Percentiles rank a stretch among this genome's conserved stretches.
Conservation (phyloP, 2,888 invertebrate species). For the Hololepta plana region DNA sequence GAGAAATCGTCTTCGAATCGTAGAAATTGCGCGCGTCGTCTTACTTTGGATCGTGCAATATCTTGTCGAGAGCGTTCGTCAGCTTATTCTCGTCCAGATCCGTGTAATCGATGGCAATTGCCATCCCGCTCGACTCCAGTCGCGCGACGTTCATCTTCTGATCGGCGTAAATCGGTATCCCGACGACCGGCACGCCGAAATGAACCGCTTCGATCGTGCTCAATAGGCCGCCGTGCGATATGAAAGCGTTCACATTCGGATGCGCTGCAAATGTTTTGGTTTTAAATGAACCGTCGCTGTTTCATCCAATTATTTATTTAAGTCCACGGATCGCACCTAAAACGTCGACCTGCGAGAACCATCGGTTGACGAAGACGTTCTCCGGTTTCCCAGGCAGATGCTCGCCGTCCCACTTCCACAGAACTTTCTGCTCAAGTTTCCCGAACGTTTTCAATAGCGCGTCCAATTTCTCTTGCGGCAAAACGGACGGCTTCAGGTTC, state of each 20-base stretch:
- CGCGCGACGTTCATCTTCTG: slow-evolving; percentile 30
- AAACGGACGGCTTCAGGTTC: slow-evolving; percentile 32
- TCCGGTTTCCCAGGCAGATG: slow-evolving; percentile 31
- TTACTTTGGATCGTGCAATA: slow-evolving; percentile 18
- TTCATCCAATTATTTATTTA: too few species aligned
- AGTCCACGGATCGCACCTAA: slow-evolving; percentile 19
- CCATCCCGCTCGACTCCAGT: slow-evolving; percentile 26
- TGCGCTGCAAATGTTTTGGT: slow-evolving; percentile 31
- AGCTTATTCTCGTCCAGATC: slow-evolving; percentile 20
- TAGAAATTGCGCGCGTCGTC: too few species aligned
- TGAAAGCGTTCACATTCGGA: slow-evolving; percentile 37
- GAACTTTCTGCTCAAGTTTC: slow-evolving; percentile 38
- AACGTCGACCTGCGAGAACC: slow-evolving; percentile 41
- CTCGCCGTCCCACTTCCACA: slow-evolving; percentile 53
- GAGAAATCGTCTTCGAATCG: too few species aligned
- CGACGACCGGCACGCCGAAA: slow-evolving; percentile 31
- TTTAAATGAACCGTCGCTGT: too few species aligned
- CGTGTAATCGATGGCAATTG: slow-evolving; percentile 19
- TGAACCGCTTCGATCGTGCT: slow-evolving; percentile 31
- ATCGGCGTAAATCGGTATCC: slow-evolving; percentile 32
- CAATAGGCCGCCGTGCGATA: slow-evolving; percentile 33
- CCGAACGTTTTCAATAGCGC: slow-evolving; percentile 37
- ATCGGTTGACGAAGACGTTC: slow-evolving; percentile 38
- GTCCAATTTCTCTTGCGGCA: slow-evolving; percentile 31
- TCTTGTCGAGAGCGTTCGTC: slow-evolving; percentile 13